Conservation (phyloP, 2,888 invertebrate genomes). For the Eumerus sabulonum region DNA sequence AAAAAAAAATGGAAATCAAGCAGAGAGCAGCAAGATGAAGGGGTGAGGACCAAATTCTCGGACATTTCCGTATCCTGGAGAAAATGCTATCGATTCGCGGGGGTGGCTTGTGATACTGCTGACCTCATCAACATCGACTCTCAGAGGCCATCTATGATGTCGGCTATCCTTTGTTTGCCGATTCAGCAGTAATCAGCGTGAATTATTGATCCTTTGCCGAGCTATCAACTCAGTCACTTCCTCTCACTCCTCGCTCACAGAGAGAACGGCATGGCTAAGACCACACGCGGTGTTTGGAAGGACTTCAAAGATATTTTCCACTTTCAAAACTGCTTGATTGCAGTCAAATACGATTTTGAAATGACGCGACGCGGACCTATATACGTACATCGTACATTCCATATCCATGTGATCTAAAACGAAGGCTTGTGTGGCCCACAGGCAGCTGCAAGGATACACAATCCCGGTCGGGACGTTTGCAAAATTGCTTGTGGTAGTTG, state of each 20-base stretch:
- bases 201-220: constrained; percentile 45
- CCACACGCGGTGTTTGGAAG: too few species aligned
- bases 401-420: too few species aligned
- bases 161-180: constrained; percentile 28
- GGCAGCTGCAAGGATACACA: constrained; percentile 10
- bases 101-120: too few species aligned
- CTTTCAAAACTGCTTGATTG: constrained; percentile 62
- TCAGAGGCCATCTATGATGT: background rate
- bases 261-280: too few species aligned
- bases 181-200: constrained; percentile 34
- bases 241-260: too few species aligned
- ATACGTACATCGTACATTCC: background rate
- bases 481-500: constrained; percentile 33
- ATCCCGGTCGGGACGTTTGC: constrained; percentile 1
- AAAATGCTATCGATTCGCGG: constrained; percentile 32
- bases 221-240: constrained; percentile 11
- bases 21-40: background rate
- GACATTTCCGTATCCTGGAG: constrained; percentile 15
- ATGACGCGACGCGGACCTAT: constrained; percentile 33
- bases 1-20: background rate
- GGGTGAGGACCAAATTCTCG: background rate
- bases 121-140: background rate
- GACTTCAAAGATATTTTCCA: constrained; percentile 24
- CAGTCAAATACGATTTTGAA: constrained; percentile 68
- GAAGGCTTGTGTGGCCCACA: background rate